Percentiles rank a stretch among this genome's conserved stretches.
Conservation (phyloP, 2,797 vertebrate genomes). For the Podarcis lilfordi region DNA sequence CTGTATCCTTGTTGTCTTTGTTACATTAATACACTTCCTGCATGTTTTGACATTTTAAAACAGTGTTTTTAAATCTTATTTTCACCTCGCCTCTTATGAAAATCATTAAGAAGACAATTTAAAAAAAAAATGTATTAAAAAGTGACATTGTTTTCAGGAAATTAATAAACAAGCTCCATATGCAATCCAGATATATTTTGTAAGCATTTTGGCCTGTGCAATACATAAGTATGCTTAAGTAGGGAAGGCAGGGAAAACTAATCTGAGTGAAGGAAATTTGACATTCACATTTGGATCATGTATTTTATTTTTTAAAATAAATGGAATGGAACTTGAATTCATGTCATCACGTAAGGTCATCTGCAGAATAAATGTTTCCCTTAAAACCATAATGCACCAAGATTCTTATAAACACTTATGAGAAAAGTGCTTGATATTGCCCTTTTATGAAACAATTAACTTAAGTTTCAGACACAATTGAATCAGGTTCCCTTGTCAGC, state of each 20-base stretch:
- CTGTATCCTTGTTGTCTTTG: background rate
- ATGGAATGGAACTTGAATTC: background rate
- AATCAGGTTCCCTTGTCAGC: background rate
- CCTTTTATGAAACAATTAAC: slow-evolving; percentile 15
- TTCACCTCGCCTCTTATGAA: background rate
- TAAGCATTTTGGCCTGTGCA: background rate
- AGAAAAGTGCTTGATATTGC: background rate
- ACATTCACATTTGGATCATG: background rate
- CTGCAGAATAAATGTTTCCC: background rate
- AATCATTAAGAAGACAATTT: background rate
- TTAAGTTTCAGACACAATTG: background rate
- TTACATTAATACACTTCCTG: too few relatives aligned
- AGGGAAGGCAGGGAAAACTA: background rate
- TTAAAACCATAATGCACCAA: slow-evolving; percentile 3
- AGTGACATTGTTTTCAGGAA: background rate
- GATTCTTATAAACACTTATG: background rate
- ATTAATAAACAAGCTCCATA: background rate
- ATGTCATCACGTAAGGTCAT: background rate
- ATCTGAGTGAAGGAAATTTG: background rate
- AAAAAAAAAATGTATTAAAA: background rate
- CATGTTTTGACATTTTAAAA: background rate
- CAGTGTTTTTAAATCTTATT: background rate
- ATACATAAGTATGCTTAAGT: background rate
- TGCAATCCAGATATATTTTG: background rate
- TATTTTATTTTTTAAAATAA: slow-evolving; percentile 10